phyloP scores from a whole-genome alignment of 2,113 vertebrate genomes.

The Hydropotes inermis region DNA sequence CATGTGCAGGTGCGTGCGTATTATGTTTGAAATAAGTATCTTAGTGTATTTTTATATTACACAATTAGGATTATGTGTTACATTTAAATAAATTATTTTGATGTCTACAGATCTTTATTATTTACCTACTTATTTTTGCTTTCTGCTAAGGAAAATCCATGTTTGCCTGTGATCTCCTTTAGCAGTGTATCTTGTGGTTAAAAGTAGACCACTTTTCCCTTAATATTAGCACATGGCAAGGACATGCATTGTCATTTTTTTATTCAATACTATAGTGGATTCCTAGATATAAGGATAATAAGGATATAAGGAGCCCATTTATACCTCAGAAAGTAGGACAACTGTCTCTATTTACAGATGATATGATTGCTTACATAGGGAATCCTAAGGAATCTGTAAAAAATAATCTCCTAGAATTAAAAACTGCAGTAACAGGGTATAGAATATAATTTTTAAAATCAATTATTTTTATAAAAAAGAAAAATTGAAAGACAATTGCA shows the following conservation, averaged over 20 bases:
- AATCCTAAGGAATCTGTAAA: background rate
- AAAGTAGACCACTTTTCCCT: background rate
- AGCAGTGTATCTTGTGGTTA: background rate
- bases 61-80: background rate
- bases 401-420: background rate
- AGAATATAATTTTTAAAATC: background rate
- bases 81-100: background rate
- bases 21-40: background rate
- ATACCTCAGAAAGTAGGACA: background rate
- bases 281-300: background rate
- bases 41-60: background rate
- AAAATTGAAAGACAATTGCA: background rate
- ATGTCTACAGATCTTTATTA: background rate
- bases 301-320: background rate
- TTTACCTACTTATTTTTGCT: background rate
- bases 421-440: background rate
- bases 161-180: background rate
- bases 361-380: background rate
- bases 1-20: fast-evolving
- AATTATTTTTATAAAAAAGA: background rate
- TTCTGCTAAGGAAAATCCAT: background rate
- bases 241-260: background rate
- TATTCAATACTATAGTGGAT: background rate
- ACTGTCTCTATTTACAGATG: background rate
- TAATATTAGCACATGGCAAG: background rate